Evolutionary conservation across 2,888 invertebrate genomes (phyloP).

Genomic region (Melieria picta): DNA sequence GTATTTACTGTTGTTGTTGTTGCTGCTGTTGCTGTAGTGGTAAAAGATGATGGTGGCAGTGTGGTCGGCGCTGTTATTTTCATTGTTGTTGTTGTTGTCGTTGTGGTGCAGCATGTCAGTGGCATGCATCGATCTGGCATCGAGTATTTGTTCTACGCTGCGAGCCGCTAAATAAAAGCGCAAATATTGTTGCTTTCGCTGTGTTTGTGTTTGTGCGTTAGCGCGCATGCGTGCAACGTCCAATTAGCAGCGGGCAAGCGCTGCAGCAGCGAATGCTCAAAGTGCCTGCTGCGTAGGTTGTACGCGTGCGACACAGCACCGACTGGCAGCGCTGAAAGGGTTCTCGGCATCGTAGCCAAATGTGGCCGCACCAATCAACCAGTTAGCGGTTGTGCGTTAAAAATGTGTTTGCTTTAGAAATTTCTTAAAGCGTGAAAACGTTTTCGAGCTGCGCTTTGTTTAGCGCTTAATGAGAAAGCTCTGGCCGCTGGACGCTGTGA

Average conservation of each 20-base stretch:
- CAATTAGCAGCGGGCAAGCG: conserved; percentile 33
- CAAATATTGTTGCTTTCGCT: conserved; percentile 6
- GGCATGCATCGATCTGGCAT: no score
- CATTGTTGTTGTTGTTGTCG: no score
- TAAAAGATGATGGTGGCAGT: no score
- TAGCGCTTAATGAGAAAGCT: conserved; percentile 40
- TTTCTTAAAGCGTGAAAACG: conserved; percentile 36
- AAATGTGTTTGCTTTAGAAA: conserved; percentile 33
- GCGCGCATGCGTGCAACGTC: conserved; percentile 40
- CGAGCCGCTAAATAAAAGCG: conserved; percentile 16
- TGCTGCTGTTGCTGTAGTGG: no score
- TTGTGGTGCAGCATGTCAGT: no score
- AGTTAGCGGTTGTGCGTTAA: conserved; percentile 42
- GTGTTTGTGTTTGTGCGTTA: conserved; percentile 1
- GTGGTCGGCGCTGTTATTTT: no score
- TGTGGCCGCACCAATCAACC: neutral
- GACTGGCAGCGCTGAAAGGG: neutral
- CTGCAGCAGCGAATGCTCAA: neutral
- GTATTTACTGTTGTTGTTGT: no score
- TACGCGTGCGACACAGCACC: neutral
- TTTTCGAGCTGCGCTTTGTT: conserved; percentile 36
- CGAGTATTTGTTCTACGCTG: no score
- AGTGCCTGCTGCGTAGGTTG: neutral
- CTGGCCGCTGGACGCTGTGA: neutral
- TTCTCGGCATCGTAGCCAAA: neutral